phyloP scores from a whole-genome alignment of 2,113 vertebrate genomes.

The Myrmecobius fasciatus region DNA sequence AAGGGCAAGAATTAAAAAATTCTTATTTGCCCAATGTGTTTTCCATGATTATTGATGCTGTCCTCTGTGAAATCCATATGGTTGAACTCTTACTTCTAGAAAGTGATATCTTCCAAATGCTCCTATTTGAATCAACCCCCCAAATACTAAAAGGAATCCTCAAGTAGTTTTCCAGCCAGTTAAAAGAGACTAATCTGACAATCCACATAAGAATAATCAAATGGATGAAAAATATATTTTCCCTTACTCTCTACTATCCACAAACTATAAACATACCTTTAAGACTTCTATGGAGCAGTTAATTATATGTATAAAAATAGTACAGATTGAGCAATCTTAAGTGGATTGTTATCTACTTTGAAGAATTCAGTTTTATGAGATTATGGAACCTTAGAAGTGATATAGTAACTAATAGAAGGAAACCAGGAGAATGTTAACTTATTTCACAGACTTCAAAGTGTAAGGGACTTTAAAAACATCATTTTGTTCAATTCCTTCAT shows the following conservation, averaged over 20 bases:
- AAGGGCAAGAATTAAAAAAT: neutral
- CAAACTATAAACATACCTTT: neutral
- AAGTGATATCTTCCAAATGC: neutral
- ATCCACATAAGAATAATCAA: neutral
- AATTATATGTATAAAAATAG: neutral
- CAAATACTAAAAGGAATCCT: neutral
- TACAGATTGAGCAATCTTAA: neutral
- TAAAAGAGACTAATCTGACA: neutral
- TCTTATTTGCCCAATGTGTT: neutral
- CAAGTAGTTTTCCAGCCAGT: neutral
- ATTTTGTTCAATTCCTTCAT: neutral
- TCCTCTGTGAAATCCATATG: neutral
- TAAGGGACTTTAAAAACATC: constrained; percentile 19
- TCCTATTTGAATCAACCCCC: neutral
- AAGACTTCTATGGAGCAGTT: neutral
- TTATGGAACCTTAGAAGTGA: neutral
- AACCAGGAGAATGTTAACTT: neutral
- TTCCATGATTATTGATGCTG: neutral
- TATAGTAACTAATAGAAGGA: neutral
- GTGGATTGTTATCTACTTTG: neutral
- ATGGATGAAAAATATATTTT: neutral
- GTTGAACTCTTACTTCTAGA: neutral
- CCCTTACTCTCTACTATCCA: neutral
- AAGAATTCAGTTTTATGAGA: neutral
- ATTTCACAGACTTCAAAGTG: constrained; percentile 7